Evolutionary conservation across 2,113 vertebrate species (phyloP).

Genomic region (Mola mola): DNA sequence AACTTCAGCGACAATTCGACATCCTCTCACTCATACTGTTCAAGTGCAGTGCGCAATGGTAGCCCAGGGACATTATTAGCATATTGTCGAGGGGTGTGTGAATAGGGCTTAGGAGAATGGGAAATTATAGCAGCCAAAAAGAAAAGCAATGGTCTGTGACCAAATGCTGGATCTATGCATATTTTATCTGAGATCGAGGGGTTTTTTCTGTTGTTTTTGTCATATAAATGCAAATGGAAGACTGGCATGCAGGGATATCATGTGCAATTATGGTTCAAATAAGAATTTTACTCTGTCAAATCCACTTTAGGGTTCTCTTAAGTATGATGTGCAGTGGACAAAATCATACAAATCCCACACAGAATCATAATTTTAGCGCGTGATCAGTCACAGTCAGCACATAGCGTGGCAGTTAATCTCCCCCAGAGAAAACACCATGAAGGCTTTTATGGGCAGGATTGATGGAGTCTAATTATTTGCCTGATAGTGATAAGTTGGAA

Average conservation of each 20-base stretch:
- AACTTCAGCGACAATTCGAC: constrained; percentile 39
- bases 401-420: constrained; percentile 1
- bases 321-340: constrained; percentile 40
- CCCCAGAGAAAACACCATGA: background rate
- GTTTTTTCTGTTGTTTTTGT: constrained; percentile 66
- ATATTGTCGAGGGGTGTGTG: constrained; percentile 66
- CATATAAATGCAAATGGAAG: constrained; percentile 70
- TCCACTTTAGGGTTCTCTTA: constrained; percentile 50
- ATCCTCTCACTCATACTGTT: constrained; percentile 45
- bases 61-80: constrained; percentile 72
- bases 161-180: constrained; percentile 63
- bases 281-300: constrained; percentile 33
- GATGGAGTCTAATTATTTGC: background rate
- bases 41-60: constrained; percentile 54
- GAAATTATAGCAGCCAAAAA: constrained; percentile 69
- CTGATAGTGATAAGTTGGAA: background rate
- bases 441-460: background rate
- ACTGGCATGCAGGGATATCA: constrained; percentile 49
- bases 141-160: constrained; percentile 73
- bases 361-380: constrained; percentile 2
- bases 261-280: constrained; percentile 65
- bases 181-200: constrained; percentile 62
- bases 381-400: constrained; percentile 15
- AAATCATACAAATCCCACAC: constrained; percentile 16
- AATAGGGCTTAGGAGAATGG: constrained; percentile 67